Percentiles rank a stretch among this genome's conserved stretches.
These are phyloP conservation scores for Hyalella azteca DNA, from an alignment of 2,888 invertebrate genomes.

Conservation along the genomic window DNA sequence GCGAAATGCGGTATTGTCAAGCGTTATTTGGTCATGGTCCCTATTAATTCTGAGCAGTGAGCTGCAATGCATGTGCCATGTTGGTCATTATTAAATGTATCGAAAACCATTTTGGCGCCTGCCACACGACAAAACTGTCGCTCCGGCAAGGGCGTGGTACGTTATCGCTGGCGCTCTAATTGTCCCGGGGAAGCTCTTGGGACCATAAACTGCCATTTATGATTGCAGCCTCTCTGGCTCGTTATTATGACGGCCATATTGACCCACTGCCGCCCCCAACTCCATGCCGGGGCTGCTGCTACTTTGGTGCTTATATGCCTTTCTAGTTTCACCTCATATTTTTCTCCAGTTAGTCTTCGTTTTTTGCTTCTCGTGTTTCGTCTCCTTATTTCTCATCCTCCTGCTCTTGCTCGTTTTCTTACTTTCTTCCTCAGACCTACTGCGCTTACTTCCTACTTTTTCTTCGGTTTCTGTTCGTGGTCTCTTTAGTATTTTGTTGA, in stretches of 20 bases:
- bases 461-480: neutral
- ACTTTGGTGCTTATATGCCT: neutral
- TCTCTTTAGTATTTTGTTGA: neutral
- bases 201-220: constrained; percentile 2
- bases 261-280: no score
- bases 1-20: neutral
- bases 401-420: neutral
- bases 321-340: neutral
- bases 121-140: neutral
- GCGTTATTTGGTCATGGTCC: neutral
- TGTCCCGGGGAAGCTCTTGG: neutral
- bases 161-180: neutral
- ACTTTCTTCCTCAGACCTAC: neutral
- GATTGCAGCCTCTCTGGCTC: neutral
- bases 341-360: neutral
- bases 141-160: neutral
- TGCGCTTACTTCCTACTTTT: neutral
- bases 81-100: no score
- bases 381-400: neutral
- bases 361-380: neutral
- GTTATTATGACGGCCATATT: neutral
- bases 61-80: neutral
- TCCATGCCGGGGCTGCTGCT: no score
- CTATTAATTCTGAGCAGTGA: neutral
- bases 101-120: no score